Conservation (phyloP, 37 sponge, comb jelly and placozoan genomes). For the Oscarella lobularis region DNA sequence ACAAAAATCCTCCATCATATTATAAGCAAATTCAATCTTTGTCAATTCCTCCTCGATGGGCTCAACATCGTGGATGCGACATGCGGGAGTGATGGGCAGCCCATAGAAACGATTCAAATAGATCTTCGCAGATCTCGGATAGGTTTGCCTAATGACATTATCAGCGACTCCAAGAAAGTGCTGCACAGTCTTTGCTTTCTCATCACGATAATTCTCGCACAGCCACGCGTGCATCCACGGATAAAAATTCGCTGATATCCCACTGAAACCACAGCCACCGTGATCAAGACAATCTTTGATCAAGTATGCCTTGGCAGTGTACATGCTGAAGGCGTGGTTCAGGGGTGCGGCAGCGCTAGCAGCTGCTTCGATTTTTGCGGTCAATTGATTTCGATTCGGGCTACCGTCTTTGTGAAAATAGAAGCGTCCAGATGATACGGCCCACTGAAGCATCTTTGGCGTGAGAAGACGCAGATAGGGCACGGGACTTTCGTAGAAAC, state of each 20-base stretch:
- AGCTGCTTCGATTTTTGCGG: slow-evolving; percentile 46
- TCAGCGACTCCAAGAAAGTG: slow-evolving; percentile 13
- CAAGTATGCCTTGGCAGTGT: slow-evolving; percentile 60
- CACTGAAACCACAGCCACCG: slow-evolving; percentile 86
- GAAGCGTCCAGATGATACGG: slow-evolving; percentile 50
- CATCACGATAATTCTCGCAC: slow-evolving; percentile 15
- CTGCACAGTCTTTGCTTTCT: slow-evolving; percentile 12
- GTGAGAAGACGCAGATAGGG: slow-evolving; percentile 61
- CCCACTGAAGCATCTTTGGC: slow-evolving; percentile 66
- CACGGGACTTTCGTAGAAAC: slow-evolving; percentile 77
- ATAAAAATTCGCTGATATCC: slow-evolving; percentile 67
- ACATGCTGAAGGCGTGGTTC: slow-evolving; percentile 11
- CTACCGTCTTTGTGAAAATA: slow-evolving; percentile 74
- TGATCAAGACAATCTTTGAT: slow-evolving; percentile 37
- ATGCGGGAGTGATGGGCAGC: slow-evolving; percentile 54
- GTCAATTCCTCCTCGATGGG: slow-evolving; percentile 69
- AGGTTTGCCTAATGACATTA: slow-evolving; percentile 21
- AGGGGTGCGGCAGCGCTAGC: not conserved
- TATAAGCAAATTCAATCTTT: not conserved
- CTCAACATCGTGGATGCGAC: slow-evolving; percentile 25
- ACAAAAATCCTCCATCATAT: not conserved
- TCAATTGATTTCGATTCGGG: slow-evolving; percentile 17
- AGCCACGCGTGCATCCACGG: slow-evolving; percentile 72
- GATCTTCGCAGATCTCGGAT: slow-evolving; percentile 61
- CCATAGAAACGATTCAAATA: slow-evolving; percentile 41